These are phyloP conservation scores for Aphelenchoides besseyi DNA, from an alignment of 1,140 invertebrate species.

Conservation along the genomic window DNA sequence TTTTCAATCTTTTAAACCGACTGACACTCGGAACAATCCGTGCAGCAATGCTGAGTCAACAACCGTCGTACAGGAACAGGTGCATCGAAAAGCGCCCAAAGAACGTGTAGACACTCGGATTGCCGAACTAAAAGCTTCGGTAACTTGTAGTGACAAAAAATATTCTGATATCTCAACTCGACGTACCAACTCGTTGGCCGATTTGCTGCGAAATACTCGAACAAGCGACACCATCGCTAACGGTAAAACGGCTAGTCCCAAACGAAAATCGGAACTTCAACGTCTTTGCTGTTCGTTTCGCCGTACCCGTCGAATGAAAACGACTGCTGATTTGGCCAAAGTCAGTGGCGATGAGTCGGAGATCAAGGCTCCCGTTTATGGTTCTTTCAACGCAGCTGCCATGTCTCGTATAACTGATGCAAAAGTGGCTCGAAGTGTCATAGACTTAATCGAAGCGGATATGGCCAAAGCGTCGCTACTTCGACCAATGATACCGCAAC, in stretches of 20 bases:
- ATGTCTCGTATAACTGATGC: conserved; percentile 8
- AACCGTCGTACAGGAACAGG: background rate
- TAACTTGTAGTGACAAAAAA: background rate
- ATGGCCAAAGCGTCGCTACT: background rate
- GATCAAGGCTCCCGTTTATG: background rate
- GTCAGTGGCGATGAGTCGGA: background rate
- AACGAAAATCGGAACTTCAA: conserved; percentile 3
- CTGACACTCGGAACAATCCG: too few species aligned
- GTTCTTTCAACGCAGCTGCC: background rate
- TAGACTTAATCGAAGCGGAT: background rate
- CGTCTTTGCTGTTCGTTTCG: conserved; percentile 21
- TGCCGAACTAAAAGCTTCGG: background rate
- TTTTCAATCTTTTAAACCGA: too few species aligned
- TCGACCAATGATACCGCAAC: background rate
- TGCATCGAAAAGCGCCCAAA: background rate
- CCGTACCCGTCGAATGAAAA: conserved; percentile 7
- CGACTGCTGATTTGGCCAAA: background rate
- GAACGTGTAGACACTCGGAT: background rate
- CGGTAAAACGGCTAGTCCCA: background rate
- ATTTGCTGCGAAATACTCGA: background rate
- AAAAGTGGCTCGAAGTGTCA: background rate
- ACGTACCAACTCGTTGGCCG: conserved; percentile 15
- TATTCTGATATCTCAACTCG: background rate
- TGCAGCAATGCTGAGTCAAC: too few species aligned
- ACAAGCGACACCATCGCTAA: background rate